Evolutionary conservation across 2,113 vertebrate genomes (phyloP).

Genomic region (Bostrychus sinensis): DNA sequence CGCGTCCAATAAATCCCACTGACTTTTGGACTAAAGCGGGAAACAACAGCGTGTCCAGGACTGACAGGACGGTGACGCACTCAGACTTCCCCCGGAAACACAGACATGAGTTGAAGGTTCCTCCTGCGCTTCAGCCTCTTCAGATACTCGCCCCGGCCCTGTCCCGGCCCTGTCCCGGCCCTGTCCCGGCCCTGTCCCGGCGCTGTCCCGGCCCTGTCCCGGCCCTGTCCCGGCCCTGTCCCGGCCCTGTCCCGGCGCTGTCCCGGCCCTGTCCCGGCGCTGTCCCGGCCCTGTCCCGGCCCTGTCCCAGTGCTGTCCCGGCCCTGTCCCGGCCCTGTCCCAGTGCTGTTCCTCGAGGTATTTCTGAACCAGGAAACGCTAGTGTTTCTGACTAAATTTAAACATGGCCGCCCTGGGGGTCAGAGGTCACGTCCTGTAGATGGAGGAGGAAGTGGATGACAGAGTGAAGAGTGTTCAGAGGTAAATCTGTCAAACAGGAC

Average conservation of each 20-base stretch:
- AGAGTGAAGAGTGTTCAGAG: background rate
- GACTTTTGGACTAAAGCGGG: background rate
- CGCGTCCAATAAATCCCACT: background rate
- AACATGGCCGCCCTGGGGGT: background rate
- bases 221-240: too few species aligned
- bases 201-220: too few species aligned
- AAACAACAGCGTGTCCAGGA: background rate
- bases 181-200: too few species aligned
- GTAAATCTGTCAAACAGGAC: background rate
- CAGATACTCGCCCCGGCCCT: background rate
- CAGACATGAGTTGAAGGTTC: background rate
- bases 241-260: too few species aligned
- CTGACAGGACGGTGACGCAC: background rate
- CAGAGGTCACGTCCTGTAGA: background rate
- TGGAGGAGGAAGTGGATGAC: background rate
- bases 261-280: too few species aligned
- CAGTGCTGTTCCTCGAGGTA: background rate
- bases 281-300: too few species aligned
- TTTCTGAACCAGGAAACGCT: background rate
- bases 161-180: too few species aligned
- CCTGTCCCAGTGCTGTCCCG: too few species aligned
- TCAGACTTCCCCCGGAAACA: slow-evolving; percentile 6
- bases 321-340: too few species aligned
- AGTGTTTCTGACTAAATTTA: background rate
- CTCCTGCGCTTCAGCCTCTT: background rate